Evolutionary conservation across 2,888 invertebrate species (phyloP), one percentile per base, ranked within the genome.

Genomic region (Abrostola triplasia): DNA sequence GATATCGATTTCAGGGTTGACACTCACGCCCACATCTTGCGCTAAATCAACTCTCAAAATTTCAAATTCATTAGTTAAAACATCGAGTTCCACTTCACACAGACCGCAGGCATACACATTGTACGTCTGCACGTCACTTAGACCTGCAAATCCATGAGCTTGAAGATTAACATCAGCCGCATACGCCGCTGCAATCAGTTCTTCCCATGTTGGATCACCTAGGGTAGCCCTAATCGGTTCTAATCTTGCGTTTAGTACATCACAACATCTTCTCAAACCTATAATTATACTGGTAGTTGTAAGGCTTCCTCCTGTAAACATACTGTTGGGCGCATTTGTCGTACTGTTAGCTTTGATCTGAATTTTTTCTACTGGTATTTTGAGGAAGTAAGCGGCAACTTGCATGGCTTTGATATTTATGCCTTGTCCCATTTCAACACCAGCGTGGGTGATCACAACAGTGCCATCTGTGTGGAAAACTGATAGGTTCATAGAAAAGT

Each of bases 341-440:
- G 94, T 96, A 73, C 95, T 95, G 36, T 95, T 95, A 0, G 96
- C 94, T 84, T 97, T 97, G 0, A 98, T 95, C 50, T 92, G 92
- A n/a, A 98, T 92, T 88, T 95, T 93, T 0, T 96, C 95, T 52
- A 97, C 56, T 1, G 96, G 95, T 54, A 97, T 95, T 0, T 96
- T 96, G 2, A 97, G 89, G 6, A 95, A 94, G 79, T 96, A 94
- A 0, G 97, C 97, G 37, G 85, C 85, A 9, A 96, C 95, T 91
- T 97, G 97, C n/a, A 95, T 95, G 7, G 95, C 95, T 95, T 96
- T 91, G 6, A 97, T 97, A 74, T 97, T 92, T 47, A 97, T 94
- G 6, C 98, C 98, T 91, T 98, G 98, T 0, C 98, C 98, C 88
- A 96, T 95, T 92, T 97, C 97, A 37, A 96, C 91, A 5, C 97